Evolutionary conservation across 2,888 invertebrate species (phyloP).

Genomic region (Andrena trimmerana): DNA sequence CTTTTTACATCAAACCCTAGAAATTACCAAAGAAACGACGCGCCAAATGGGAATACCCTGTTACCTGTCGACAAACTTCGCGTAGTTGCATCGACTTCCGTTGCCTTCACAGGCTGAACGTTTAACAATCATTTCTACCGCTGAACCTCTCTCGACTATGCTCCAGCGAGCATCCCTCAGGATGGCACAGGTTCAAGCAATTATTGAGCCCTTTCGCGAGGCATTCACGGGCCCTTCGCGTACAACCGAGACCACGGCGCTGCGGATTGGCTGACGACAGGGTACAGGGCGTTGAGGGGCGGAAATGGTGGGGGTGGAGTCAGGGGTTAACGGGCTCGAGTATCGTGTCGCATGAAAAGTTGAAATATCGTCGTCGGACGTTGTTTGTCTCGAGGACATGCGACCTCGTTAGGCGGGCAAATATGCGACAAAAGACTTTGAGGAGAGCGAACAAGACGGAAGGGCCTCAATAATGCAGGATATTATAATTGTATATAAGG

Average conservation of each 20-base stretch:
- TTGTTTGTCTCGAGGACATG: constrained; percentile 79
- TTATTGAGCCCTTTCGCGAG: neutral
- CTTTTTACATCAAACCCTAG: too few relatives aligned
- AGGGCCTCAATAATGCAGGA: constrained; percentile 66
- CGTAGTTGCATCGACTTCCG: neutral
- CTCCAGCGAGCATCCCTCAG: neutral
- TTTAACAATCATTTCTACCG: constrained; percentile 6
- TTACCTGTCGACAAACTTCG: neutral
- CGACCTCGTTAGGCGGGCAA: constrained; percentile 79
- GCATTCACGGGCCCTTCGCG: neutral
- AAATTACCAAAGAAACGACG: too few relatives aligned
- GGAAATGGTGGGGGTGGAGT: too few relatives aligned
- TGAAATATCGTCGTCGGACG: constrained; percentile 73
- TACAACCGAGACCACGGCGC: neutral
- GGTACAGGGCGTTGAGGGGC: neutral
- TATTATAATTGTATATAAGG: constrained; percentile 54
- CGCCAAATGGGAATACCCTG: too few relatives aligned
- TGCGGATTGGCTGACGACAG: neutral
- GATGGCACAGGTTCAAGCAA: neutral
- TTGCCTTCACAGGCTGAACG: neutral
- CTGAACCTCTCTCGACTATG: neutral
- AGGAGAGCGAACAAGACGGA: constrained; percentile 18
- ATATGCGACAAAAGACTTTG: constrained; percentile 77
- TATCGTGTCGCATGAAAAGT: constrained; percentile 68
- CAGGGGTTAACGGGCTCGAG: constrained; percentile 8